Conservation (phyloP, 2,797 vertebrate genomes). For the Hoplostethus mediterraneus region DNA sequence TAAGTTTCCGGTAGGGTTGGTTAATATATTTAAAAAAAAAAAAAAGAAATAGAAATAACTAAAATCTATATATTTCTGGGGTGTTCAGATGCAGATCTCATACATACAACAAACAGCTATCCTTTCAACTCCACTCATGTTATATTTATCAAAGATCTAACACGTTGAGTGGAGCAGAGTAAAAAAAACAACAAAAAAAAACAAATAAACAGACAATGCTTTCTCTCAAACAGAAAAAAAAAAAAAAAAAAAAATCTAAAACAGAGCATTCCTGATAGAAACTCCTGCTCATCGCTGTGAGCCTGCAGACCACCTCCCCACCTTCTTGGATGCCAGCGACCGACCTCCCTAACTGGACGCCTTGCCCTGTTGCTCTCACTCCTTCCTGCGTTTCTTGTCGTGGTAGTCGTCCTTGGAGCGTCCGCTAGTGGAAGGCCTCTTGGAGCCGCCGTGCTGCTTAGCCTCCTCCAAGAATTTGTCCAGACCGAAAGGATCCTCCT, state of each 20-base stretch:
- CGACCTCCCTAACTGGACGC: not conserved
- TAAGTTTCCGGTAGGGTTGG: not conserved
- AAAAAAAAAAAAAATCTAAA: not conserved
- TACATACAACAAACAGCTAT: not conserved
- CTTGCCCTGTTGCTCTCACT: conserved; percentile 76
- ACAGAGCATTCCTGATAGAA: conserved; percentile 29
- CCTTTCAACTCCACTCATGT: not conserved
- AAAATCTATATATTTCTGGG: conserved; percentile 33
- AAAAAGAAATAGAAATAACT: conserved; percentile 3
- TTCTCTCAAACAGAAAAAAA: conserved; percentile 13
- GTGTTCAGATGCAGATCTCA: conserved; percentile 2
- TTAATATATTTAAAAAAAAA: conserved; percentile 11
- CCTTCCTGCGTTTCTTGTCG: conserved; percentile 98
- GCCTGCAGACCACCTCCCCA: not conserved
- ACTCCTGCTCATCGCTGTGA: not conserved
- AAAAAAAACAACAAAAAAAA: conserved; percentile 1
- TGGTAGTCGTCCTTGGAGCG: conserved; percentile 97
- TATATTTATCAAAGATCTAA: not conserved
- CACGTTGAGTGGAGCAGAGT: not conserved
- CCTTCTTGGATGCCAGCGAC: not conserved
- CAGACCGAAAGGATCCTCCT: conserved; percentile 98
- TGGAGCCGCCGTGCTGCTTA: conserved; percentile 97
- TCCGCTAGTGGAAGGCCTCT: conserved; percentile 92
- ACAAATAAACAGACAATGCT: not conserved
- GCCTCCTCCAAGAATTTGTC: conserved; percentile 99